Base-by-base conservation (phyloP, 53 echinoderm and acorn worm species). In the Crossaster papposus region DNA sequence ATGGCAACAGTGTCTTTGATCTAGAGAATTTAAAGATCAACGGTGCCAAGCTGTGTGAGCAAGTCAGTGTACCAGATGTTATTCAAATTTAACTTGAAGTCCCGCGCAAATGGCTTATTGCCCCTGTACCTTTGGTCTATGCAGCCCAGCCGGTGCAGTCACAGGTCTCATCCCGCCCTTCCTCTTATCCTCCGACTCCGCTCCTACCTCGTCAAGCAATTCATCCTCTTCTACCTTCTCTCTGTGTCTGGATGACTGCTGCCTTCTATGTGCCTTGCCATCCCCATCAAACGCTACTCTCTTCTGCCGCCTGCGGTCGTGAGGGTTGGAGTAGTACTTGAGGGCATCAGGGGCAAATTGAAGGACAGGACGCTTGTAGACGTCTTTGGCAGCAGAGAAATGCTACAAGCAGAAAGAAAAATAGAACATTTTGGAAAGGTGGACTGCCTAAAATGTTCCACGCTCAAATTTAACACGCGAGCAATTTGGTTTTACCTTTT, bases 101-200 rank as follows among this genome's bases (percentile, higher is more conserved):
- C n/a, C n/a, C n/a, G n/a, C n/a, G n/a, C n/a, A n/a, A n/a, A n/a
- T n/a, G n/a, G n/a, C n/a, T n/a, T n/a, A n/a, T n/a, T n/a, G n/a
- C n/a, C n/a, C n/a, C n/a, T 53, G 52, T 78, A 97, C 97, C 95
- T 97, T 95, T 85, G 94, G 94, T 90, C 97, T 94, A 79, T 91
- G 77, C 55, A 97, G 78, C 26, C 88, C 80, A 4, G 95, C 90
- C 31, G 97, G 97, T 18, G 97, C 97, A 55, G 96, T 95, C 28
- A 90, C 78, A 2, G 95, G 95, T 54, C 94, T 65, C 63, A 79
- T 89, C 11, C 72, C 74, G 10, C 85, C 84, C 52, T 83, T 91
- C 83, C 72, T 70, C 30, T 78, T 72, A 6, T 79, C 88, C 32
- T 90, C 82, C 6, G 72, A 55, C 22, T 82, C 86, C 20, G 18